Conservation (phyloP, 2,797 vertebrate species). For the Diglossa cyanea region DNA sequence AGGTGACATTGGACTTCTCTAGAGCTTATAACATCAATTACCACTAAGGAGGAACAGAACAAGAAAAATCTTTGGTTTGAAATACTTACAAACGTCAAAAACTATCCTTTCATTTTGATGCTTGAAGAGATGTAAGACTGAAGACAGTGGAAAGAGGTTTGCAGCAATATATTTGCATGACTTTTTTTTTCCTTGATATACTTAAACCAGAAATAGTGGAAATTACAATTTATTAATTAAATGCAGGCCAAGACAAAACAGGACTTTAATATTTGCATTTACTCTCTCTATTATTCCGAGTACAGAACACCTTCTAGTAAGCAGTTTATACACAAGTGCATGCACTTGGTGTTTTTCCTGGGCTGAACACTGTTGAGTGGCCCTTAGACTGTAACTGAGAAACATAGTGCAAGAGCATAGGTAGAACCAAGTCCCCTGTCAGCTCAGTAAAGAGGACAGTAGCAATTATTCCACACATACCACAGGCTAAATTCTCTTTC, state of each 20-base stretch:
- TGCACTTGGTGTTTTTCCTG: neutral
- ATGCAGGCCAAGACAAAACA: neutral
- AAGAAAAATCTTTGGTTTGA: neutral
- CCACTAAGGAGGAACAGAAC: conserved; percentile 69
- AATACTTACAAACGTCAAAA: neutral
- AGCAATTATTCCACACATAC: conserved; percentile 65
- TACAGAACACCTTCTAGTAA: neutral
- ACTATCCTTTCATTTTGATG: neutral
- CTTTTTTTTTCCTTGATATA: neutral
- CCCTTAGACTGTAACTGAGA: neutral
- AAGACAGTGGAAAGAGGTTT: neutral
- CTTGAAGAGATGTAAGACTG: neutral
- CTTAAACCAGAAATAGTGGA: neutral
- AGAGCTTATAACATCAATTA: conserved; percentile 70
- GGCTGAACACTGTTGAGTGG: neutral
- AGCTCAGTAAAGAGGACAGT: neutral
- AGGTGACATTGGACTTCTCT: conserved; percentile 76
- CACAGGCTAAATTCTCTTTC: conserved; percentile 75
- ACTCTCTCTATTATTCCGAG: neutral
- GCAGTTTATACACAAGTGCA: neutral
- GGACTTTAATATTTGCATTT: neutral
- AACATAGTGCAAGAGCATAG: neutral
- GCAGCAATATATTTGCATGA: neutral
- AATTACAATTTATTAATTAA: neutral
- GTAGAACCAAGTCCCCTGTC: neutral